A percentile compares a stretch with the other conserved stretches of the same genome.
phyloP scores from a whole-genome alignment of 2,797 vertebrate genomes.

The Parambassis ranga region DNA sequence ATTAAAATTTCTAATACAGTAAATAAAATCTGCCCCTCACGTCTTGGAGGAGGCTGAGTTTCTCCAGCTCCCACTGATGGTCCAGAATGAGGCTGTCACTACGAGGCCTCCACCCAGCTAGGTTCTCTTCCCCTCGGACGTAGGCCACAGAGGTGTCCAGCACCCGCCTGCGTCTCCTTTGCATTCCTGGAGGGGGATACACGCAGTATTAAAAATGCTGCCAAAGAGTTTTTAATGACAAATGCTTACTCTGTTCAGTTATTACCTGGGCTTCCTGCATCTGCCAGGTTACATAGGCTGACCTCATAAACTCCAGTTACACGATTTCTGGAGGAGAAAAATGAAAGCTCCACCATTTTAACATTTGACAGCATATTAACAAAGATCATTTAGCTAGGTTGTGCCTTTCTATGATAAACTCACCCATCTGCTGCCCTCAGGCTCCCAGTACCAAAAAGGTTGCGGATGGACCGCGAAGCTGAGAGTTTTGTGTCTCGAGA shows the following conservation, averaged over 20 bases:
- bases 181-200: conserved; percentile 85
- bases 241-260: background rate
- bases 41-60: conserved; percentile 95
- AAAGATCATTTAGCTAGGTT: background rate
- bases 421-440: conserved; percentile 91
- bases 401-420: conserved; percentile 3
- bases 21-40: conserved; percentile 75
- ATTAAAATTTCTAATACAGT: background rate
- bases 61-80: conserved; percentile 98
- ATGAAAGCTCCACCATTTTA: background rate
- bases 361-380: background rate
- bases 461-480: conserved; percentile 92
- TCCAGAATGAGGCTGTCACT: conserved; percentile 97
- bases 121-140: conserved; percentile 93
- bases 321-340: conserved; percentile 83
- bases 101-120: conserved; percentile 95
- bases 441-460: conserved; percentile 92
- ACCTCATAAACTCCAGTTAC: conserved; percentile 95
- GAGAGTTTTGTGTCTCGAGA: conserved; percentile 94
- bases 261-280: conserved; percentile 92
- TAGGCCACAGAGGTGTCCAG: conserved; percentile 96
- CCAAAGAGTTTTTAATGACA: background rate
- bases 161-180: conserved; percentile 91
- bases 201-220: background rate
- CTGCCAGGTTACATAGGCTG: conserved; percentile 90